phyloP scores from a whole-genome alignment of 2,888 invertebrate genomes.

The Lepidocyrtoides sp. region DNA sequence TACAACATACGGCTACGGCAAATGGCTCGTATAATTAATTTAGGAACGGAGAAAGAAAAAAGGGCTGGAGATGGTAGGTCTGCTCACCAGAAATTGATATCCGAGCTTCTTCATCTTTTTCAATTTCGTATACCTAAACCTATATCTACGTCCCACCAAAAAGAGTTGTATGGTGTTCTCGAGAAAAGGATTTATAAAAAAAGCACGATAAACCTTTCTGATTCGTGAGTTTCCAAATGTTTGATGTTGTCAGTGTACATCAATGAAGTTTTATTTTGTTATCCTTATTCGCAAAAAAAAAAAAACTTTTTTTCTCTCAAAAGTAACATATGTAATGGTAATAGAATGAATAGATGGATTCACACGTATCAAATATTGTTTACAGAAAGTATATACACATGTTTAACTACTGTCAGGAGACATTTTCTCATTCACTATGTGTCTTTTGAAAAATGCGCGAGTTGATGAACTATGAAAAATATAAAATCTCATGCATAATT shows the following conservation, averaged over 20 bases:
- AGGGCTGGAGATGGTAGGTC: neutral
- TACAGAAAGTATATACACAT: neutral
- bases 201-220: neutral
- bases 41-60: neutral
- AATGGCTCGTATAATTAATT: neutral
- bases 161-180: neutral
- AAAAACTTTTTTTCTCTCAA: no score
- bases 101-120: neutral
- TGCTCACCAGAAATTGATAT: neutral
- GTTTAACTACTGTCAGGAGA: slow-evolving; percentile 38
- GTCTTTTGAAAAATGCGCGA: slow-evolving; percentile 16
- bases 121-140: no score
- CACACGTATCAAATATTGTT: no score
- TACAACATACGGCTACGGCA: neutral
- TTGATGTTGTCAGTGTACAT: slow-evolving; percentile 29
- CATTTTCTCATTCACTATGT: slow-evolving; percentile 18
- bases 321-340: neutral
- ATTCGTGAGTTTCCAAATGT: slow-evolving; percentile 15
- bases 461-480: slow-evolving; percentile 53
- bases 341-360: neutral
- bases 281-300: neutral
- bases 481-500: slow-evolving; percentile 58
- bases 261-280: slow-evolving; percentile 34
- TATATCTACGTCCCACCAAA: no score
- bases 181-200: neutral